Conservation (phyloP, 2,797 vertebrate genomes). For the Meda fulgida region DNA sequence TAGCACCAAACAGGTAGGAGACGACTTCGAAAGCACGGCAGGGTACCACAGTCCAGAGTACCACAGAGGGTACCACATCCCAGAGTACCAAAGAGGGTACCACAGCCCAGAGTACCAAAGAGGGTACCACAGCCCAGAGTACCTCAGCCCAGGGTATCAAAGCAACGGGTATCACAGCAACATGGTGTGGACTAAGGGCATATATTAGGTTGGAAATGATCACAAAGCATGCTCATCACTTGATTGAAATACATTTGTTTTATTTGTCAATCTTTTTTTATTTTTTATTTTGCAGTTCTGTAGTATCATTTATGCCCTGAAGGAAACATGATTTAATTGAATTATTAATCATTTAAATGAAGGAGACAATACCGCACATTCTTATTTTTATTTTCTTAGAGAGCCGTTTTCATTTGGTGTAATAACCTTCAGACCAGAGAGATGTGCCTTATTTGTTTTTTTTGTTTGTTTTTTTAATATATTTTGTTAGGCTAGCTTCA, state of each 20-base stretch:
- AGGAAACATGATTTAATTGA: constrained; percentile 54
- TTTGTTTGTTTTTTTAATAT: background rate
- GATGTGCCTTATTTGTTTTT: constrained; percentile 42
- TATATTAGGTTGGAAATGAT: constrained; percentile 87
- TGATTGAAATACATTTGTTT: constrained; percentile 17
- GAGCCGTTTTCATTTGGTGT: constrained; percentile 55
- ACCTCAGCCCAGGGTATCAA: constrained; percentile 33
- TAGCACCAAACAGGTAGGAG: constrained; percentile 99
- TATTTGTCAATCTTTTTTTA: constrained; percentile 42
- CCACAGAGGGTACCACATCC: constrained; percentile 75
- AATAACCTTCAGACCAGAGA: constrained; percentile 14
- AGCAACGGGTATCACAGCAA: constrained; percentile 62
- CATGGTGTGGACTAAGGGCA: constrained; percentile 90
- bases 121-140: constrained; percentile 54
- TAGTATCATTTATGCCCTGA: constrained; percentile 14
- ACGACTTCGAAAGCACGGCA: constrained; percentile 86
- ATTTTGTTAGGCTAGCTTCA: background rate
- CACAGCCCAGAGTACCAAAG: constrained; percentile 55
- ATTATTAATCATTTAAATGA: constrained; percentile 64
- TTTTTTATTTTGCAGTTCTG: constrained; percentile 7
- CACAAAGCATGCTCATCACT: constrained; percentile 14
- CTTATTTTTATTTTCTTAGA: constrained; percentile 61
- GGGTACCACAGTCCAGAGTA: constrained; percentile 71
- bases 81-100: constrained; percentile 63
- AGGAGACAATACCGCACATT: constrained; percentile 58